Base-by-base conservation (phyloP, 2,888 invertebrate species). In the Girardia tigrina region DNA sequence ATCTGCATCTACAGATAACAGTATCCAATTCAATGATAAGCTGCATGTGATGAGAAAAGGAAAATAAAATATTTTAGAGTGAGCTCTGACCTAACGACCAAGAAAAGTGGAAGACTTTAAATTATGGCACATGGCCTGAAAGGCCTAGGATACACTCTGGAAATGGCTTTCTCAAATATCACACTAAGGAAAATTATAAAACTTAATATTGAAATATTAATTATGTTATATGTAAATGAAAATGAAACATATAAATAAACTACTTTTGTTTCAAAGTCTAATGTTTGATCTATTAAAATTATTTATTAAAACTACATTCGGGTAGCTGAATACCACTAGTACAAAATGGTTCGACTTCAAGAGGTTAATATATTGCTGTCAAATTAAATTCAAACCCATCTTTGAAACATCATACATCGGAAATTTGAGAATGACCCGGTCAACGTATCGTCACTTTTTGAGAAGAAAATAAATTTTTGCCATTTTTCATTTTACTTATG, bases 1-100 rank as follows among this genome's bases (percentile, higher is more conserved):
- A n/a, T 12, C 56, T 56, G 56, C 36, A 36, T 12, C 8, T 36
- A 36, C 36, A 36, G 16, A 36, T 16, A 36, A n/a, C n/a, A 36
- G 36, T 36, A 8, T 56, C 56, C 56, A 23, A 56, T 56, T 56
- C 6, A 12, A 56, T 56, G 56, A 23, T 56, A 56, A 56, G n/a
- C 23, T 56, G 23, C 56, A 56, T 56, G 56, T 56, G 56, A 56
- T 56, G 56, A n/a, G n/a, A 56, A 56, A 56, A 56, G 56, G 56
- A 56, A 56, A 4, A 56, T 20, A 56, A 8, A 56, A 16, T 8
- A n/a, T n/a, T n/a, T n/a, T n/a, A n/a, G n/a, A n/a, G n/a, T n/a
- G n/a, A n/a, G n/a, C n/a, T n/a, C n/a, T n/a, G n/a, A n/a, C n/a
- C n/a, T n/a, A n/a, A 6, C 6, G 56, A 56, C 56, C n/a, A 56